Evolutionary conservation across 2,888 invertebrate genomes (phyloP).

Genomic region (Cyaniris semiargus): DNA sequence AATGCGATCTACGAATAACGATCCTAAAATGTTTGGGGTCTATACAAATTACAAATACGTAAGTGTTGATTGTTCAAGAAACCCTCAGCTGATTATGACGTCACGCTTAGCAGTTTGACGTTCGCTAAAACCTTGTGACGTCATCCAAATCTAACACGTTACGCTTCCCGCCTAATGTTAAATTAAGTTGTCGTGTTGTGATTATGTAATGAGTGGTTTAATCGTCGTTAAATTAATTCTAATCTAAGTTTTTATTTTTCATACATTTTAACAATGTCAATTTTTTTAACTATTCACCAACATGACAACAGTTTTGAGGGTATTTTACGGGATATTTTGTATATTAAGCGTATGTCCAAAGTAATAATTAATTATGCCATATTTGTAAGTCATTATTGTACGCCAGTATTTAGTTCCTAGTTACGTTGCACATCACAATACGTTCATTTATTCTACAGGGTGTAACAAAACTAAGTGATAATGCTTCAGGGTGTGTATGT

Average conservation of each 20-base stretch:
- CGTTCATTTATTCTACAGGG: neutral
- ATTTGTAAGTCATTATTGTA: slow-evolving; percentile 18
- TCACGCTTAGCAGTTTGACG: neutral
- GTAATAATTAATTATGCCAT: slow-evolving; percentile 17
- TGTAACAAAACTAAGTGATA: no score
- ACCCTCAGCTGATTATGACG: no score
- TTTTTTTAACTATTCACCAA: neutral
- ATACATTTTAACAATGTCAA: neutral
- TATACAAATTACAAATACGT: no score
- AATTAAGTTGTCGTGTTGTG: slow-evolving; percentile 15
- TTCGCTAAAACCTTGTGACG: neutral
- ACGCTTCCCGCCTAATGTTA: slow-evolving; percentile 23
- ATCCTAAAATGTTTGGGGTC: no score
- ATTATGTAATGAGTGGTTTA: slow-evolving; percentile 6
- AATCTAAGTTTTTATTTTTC: neutral
- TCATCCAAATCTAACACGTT: neutral
- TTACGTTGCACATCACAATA: slow-evolving; percentile 8
- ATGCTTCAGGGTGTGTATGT: no score
- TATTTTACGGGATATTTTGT: slow-evolving; percentile 9
- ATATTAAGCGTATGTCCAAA: slow-evolving; percentile 12
- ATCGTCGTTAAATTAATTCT: neutral
- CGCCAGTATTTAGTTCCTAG: slow-evolving; percentile 30
- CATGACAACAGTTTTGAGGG: neutral
- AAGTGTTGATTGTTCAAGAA: no score
- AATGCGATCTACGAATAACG: no score